Evolutionary conservation across 2,797 vertebrate species (phyloP), one percentile per base, ranked within the genome.

Genomic region (Bryconaethiops microstoma): DNA sequence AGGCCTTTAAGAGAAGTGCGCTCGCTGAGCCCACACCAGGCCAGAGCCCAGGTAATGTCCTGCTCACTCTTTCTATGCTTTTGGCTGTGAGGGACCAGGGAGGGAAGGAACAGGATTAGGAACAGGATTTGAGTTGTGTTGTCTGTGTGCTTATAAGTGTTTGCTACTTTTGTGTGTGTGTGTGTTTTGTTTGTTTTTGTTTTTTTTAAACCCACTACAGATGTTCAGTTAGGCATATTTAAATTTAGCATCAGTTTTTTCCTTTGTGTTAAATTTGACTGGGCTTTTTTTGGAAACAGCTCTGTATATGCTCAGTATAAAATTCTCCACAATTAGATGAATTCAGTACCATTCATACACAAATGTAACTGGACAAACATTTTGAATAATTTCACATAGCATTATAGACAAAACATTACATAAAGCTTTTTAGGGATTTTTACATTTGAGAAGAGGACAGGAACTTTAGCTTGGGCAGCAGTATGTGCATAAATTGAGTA

Each of bases 1-100:
- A 92, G 92, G 89, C 91, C 87, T 91, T 92, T 92, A 91, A 86
- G 84, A 80, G 80, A 76, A 78, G 77, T 79, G 84, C 85, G 67
- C 78, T 86, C 54, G 68, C 75, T 54, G 75, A 67, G 74, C 55
- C 35, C 71, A 45, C 75, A 78, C 59, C 45, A 74, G 76, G 45
- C 70, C 78, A 78, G 68, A 71, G 82, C 70, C 59, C 78, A 82
- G 78, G 88, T 85, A 84, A 87, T 85, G 82, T 85, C 86, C 63
- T 75, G 48, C 65, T 4, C 8, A 9, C 19, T 65, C 75, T 52
- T 69, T 60, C 48, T 50, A 72, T 70, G 62, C 76, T 68, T 55
- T 39, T 76, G 50, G 48, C 48, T 23, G 17, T 57, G 45, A 73
- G 72, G 40, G 62, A 78, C 50, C 60, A 62, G 77, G 42, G 72